A percentile compares a stretch with the other conserved stretches of the same genome.
phyloP scores from a whole-genome alignment of 1,140 invertebrate genomes.

The Rhizoglyphus robini region DNA sequence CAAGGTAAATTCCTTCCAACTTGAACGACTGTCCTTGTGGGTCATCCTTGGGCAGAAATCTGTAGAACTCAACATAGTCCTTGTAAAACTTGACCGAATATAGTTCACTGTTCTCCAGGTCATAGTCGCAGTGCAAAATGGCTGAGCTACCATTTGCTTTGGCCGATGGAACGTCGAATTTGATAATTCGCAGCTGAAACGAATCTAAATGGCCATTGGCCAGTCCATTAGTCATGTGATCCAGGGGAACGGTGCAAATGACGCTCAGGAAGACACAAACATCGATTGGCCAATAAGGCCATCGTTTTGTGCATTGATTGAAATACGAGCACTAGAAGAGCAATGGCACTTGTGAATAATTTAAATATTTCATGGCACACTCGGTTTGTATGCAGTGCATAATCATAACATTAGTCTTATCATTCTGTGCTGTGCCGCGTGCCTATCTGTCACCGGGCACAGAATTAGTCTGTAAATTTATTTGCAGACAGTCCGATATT shows the following conservation, averaged over 20 bases:
- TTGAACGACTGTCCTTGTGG: conserved; percentile 26
- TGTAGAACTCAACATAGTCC: conserved; percentile 29
- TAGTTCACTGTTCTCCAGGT: conserved; percentile 27
- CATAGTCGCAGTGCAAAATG: conserved; percentile 27
- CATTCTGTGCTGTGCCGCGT: no score
- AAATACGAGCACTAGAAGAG: no score
- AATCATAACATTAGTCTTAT: not conserved
- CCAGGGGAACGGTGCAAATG: not conserved
- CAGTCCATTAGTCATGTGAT: not conserved
- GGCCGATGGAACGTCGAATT: conserved; percentile 26
- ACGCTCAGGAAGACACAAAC: not conserved
- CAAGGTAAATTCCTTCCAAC: conserved; percentile 26
- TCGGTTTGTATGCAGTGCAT: not conserved
- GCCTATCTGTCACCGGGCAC: no score
- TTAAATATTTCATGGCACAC: not conserved
- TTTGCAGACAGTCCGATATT: conserved; percentile 7
- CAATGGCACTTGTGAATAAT: not conserved
- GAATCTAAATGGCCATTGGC: not conserved
- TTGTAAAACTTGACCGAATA: conserved; percentile 31
- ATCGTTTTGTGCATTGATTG: not conserved
- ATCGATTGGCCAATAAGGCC: not conserved
- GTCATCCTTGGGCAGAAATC: conserved; percentile 27
- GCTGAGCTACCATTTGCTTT: conserved; percentile 25
- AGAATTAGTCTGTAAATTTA: no score
- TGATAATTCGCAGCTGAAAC: conserved; percentile 17